phyloP scores from a whole-genome alignment of 2,113 vertebrate genomes.

The Misgurnus anguillicaudatus region DNA sequence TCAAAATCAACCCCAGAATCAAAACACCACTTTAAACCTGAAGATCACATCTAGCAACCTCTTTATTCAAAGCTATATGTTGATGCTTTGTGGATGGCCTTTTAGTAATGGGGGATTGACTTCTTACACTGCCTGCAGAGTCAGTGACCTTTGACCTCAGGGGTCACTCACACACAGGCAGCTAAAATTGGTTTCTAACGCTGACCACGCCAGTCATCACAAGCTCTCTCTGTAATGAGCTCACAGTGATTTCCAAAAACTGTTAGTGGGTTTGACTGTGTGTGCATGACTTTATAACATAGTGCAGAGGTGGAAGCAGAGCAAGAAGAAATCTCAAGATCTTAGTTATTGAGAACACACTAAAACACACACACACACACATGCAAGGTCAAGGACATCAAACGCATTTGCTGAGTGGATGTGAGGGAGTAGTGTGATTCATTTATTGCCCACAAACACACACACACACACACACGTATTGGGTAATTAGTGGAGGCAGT shows the following conservation, averaged over 20 bases:
- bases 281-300: conserved; percentile 10
- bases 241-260: neutral
- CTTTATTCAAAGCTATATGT: neutral
- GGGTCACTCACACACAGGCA: conserved; percentile 66
- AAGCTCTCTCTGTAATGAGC: conserved; percentile 12
- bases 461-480: conserved; percentile 3
- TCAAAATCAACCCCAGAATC: neutral
- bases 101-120: conserved; percentile 72
- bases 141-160: conserved; percentile 66
- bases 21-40: neutral
- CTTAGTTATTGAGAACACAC: neutral
- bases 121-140: conserved; percentile 71
- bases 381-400: conserved; percentile 50
- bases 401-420: conserved; percentile 38
- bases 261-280: neutral
- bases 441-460: conserved; percentile 36
- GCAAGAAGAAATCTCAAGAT: conserved; percentile 22
- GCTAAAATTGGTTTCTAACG: conserved; percentile 65
- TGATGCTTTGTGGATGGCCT: conserved; percentile 58
- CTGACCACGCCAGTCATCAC: conserved; percentile 10
- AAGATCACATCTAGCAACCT: neutral
- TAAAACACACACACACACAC: conserved; percentile 27
- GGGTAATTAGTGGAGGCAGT: conserved; percentile 53
- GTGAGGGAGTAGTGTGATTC: conserved; percentile 24
- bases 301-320: neutral